phyloP scores from a whole-genome alignment of 64 coral and sea anemone species.

The Orbicella faveolata region DNA sequence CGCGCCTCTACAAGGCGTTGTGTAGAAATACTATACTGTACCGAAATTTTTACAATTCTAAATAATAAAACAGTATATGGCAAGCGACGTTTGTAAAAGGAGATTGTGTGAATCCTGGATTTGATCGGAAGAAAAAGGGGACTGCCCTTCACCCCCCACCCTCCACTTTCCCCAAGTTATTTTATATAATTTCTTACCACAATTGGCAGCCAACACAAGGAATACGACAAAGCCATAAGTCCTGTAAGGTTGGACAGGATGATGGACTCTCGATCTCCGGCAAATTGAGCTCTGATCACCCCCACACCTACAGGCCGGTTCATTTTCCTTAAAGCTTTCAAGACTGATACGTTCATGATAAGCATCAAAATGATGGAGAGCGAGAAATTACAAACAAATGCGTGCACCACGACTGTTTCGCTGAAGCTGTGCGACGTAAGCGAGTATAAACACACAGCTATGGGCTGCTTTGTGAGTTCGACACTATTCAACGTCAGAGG shows the following conservation, averaged over 20 bases:
- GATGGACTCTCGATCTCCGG: constrained; percentile 8
- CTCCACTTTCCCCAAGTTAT: too few relatives aligned
- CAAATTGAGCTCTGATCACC: neutral
- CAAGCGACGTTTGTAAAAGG: too few relatives aligned
- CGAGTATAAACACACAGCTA: constrained; percentile 42
- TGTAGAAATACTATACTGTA: too few relatives aligned
- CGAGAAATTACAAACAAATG: constrained; percentile 33
- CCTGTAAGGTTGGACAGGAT: constrained; percentile 31
- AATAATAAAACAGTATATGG: too few relatives aligned
- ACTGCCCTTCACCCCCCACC: too few relatives aligned
- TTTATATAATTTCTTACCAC: constrained; percentile 10
- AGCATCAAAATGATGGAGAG: constrained; percentile 30
- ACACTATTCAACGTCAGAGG: constrained; percentile 17
- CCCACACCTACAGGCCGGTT: neutral
- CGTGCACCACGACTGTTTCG: constrained; percentile 23
- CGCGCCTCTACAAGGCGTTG: too few relatives aligned
- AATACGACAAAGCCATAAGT: constrained; percentile 18
- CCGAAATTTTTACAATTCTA: too few relatives aligned
- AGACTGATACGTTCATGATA: constrained; percentile 11
- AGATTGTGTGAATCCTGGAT: too few relatives aligned
- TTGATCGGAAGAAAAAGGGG: too few relatives aligned
- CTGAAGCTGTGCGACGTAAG: neutral
- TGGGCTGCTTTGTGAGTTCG: constrained; percentile 12
- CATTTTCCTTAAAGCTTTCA: constrained; percentile 30
- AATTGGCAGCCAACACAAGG: constrained; percentile 18